Conservation (phyloP, 2,888 invertebrate genomes). For the Drosophila buzzatii region DNA sequence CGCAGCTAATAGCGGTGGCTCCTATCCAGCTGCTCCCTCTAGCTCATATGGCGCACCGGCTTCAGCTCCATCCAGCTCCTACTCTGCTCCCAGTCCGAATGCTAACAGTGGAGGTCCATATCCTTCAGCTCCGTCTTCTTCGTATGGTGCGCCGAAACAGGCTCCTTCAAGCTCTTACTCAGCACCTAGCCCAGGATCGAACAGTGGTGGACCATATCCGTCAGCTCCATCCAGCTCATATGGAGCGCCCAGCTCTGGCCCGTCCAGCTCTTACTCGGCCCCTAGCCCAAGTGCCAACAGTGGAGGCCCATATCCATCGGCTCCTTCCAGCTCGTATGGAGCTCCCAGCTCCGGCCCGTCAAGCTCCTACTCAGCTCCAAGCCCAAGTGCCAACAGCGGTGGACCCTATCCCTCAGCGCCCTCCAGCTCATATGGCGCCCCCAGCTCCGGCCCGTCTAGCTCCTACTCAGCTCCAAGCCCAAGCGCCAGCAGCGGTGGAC, state of each 20-base stretch:
- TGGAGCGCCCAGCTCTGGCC: slow-evolving; percentile 75
- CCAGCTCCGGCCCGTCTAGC: slow-evolving; percentile 50
- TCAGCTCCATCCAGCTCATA: slow-evolving; percentile 66
- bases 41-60: slow-evolving; percentile 53
- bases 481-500: slow-evolving; percentile 1
- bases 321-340: slow-evolving; percentile 28
- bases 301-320: slow-evolving; percentile 20
- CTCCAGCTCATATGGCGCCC: slow-evolving; percentile 78
- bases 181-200: slow-evolving; percentile 34
- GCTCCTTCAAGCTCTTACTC: slow-evolving; percentile 46
- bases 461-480: slow-evolving; percentile 24
- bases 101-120: slow-evolving; percentile 39
- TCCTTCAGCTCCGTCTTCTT: slow-evolving; percentile 64
- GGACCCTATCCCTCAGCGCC: slow-evolving; percentile 56
- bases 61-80: slow-evolving; percentile 46
- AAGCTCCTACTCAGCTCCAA: slow-evolving; percentile 47
- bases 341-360: slow-evolving; percentile 31
- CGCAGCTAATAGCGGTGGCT: slow-evolving; percentile 28
- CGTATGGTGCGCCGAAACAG: slow-evolving; percentile 30
- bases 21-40: slow-evolving; percentile 64
- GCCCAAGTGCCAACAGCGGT: slow-evolving; percentile 24
- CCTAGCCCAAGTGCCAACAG: slow-evolving; percentile 10
- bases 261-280: slow-evolving; percentile 27
- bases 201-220: slow-evolving; percentile 47
- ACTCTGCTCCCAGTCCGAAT: slow-evolving; percentile 45